These are phyloP conservation scores for Cololabis saira DNA, from an alignment of 2,113 vertebrate species.

Conservation along the genomic window DNA sequence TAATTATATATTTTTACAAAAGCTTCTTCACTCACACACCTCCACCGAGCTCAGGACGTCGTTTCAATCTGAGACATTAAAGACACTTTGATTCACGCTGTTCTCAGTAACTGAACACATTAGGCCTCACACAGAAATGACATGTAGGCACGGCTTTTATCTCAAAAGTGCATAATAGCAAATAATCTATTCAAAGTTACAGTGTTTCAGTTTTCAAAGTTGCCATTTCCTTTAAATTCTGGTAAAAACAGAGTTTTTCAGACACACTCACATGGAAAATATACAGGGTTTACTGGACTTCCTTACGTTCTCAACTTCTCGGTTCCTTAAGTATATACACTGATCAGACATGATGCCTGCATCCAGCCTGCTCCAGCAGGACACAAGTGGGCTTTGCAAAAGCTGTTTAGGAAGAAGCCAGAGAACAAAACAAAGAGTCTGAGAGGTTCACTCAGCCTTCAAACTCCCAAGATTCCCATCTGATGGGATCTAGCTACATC, in stretches of 20 bases:
- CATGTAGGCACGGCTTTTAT: constrained; percentile 52
- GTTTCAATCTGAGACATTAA: constrained; percentile 22
- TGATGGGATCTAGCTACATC: too few species aligned
- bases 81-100: constrained; percentile 17
- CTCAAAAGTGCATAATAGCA: constrained; percentile 58
- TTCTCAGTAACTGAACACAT: constrained; percentile 24
- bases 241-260: background rate
- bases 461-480: too few species aligned
- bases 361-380: too few species aligned
- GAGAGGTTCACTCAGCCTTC: too few species aligned
- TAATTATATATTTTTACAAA: constrained; percentile 1
- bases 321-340: background rate
- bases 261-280: constrained; percentile 1
- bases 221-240: constrained; percentile 7
- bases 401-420: too few species aligned
- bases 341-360: background rate
- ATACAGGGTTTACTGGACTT: too few species aligned
- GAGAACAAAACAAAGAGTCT: too few species aligned
- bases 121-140: constrained; percentile 21
- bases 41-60: constrained; percentile 18
- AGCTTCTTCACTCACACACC: background rate
- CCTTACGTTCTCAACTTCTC: too few species aligned
- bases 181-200: constrained; percentile 21
- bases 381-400: too few species aligned
- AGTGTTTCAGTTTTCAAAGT: background rate